Evolutionary conservation across 2,113 vertebrate genomes (phyloP).

Genomic region (Eretmochelys imbricata): DNA sequence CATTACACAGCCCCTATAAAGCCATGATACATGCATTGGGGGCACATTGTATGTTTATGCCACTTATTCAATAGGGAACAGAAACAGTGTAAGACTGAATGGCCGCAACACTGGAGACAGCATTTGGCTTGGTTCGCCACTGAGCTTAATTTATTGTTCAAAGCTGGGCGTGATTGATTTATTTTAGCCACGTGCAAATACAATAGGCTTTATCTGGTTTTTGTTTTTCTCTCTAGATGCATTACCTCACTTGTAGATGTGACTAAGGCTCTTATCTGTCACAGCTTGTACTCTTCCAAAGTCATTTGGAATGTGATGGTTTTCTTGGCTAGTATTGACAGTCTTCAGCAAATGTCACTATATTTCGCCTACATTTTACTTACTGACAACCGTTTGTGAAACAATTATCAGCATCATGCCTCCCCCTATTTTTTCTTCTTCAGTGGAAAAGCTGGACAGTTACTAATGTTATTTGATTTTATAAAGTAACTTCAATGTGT

Average conservation of each 20-base stretch:
- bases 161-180: background rate
- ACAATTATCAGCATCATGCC: slow-evolving; percentile 27
- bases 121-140: background rate
- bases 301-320: background rate
- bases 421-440: slow-evolving; percentile 17
- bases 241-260: background rate
- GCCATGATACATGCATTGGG: background rate
- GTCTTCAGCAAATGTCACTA: slow-evolving; percentile 43
- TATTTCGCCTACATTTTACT: slow-evolving; percentile 4
- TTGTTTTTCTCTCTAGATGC: background rate
- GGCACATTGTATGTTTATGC: background rate
- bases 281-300: background rate
- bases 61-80: background rate
- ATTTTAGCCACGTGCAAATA: background rate
- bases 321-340: background rate
- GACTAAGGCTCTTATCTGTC: background rate
- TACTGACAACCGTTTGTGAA: slow-evolving; percentile 1
- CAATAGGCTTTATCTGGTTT: background rate
- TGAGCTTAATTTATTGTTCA: background rate
- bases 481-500: background rate
- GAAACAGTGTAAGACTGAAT: background rate
- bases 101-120: background rate
- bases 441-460: background rate
- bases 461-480: background rate
- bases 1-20: background rate